phyloP scores from a whole-genome alignment of 2,113 vertebrate genomes.

The Microtus richardsoni region DNA sequence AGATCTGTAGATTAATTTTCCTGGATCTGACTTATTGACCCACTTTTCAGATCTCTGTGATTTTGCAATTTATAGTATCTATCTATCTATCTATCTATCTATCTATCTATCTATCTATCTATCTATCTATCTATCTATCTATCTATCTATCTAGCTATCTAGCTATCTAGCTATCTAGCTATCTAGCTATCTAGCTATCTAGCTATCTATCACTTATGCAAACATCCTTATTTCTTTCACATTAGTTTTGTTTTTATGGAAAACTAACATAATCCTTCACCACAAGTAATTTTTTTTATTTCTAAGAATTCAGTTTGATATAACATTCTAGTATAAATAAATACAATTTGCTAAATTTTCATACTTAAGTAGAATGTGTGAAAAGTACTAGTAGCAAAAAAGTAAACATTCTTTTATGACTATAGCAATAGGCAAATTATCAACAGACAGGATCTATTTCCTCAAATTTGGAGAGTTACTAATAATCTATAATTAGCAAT shows the following conservation, averaged over 20 bases:
- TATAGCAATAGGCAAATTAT: not conserved
- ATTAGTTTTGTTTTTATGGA: not conserved
- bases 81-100: not conserved
- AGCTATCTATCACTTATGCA: not conserved
- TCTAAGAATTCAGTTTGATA: not conserved
- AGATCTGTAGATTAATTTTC: not conserved
- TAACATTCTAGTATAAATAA: not conserved
- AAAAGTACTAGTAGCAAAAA: not conserved
- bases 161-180: not conserved
- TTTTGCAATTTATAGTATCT: not conserved
- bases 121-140: not conserved
- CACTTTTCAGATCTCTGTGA: not conserved
- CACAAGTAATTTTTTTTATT: not conserved
- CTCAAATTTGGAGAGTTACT: not conserved
- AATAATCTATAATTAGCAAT: not conserved
- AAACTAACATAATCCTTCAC: not conserved
- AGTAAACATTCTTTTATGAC: not conserved
- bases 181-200: not conserved
- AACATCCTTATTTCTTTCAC: not conserved
- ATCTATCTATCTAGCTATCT: not conserved
- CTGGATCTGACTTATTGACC: not conserved
- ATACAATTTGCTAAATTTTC: not conserved
- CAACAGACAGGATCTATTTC: not conserved
- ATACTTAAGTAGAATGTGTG: not conserved
- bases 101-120: too few species aligned